Percentiles rank a stretch among this genome's conserved stretches.
phyloP scores from a whole-genome alignment of 2,797 vertebrate genomes.

The Ciconia nigra region DNA sequence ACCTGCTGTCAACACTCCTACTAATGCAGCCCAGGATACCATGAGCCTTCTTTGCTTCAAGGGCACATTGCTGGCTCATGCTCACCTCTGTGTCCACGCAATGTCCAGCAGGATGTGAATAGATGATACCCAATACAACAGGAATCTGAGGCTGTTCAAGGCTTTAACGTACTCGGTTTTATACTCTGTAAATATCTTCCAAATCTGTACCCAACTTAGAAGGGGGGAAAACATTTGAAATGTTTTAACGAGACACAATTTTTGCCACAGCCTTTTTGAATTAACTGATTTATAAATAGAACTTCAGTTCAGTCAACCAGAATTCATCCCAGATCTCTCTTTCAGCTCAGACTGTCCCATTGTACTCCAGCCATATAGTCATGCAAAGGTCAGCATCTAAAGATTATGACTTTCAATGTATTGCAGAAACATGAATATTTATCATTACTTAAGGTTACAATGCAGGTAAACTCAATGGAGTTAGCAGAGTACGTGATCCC shows the following conservation, averaged over 20 bases:
- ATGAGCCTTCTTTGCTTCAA: background rate
- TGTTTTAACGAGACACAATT: background rate
- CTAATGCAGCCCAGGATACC: background rate
- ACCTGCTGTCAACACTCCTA: background rate
- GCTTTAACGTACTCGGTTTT: background rate
- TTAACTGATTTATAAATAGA: background rate
- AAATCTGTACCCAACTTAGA: background rate
- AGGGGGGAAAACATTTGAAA: background rate
- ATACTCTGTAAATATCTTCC: background rate
- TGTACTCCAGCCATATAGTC: background rate
- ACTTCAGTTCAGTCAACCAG: background rate
- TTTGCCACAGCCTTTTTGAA: background rate
- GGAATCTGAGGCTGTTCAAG: background rate
- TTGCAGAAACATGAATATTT: background rate
- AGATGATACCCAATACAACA: background rate
- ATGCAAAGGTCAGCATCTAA: background rate
- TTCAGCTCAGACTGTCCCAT: background rate
- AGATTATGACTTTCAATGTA: background rate
- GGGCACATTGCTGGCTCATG: background rate
- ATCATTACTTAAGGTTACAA: background rate
- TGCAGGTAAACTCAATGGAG: background rate
- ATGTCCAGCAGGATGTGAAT: no score
- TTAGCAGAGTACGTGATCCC: background rate
- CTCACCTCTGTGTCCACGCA: background rate
- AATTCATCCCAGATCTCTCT: background rate